These are phyloP conservation scores for Villa cingulata DNA, from an alignment of 2,888 invertebrate species.

Conservation along the genomic window DNA sequence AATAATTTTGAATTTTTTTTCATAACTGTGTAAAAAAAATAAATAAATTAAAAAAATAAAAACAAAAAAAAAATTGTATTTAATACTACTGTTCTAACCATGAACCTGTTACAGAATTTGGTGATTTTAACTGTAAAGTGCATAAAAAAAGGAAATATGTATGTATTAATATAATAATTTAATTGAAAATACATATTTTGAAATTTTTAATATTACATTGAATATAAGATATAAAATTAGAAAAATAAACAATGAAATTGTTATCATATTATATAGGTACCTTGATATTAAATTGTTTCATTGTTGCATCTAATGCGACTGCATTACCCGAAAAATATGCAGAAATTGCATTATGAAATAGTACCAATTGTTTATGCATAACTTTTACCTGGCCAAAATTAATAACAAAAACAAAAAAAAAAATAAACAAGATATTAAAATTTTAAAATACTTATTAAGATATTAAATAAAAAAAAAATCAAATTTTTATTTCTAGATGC, in stretches of 20 bases:
- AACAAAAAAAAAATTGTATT: too few relatives aligned
- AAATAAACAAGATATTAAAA: too few relatives aligned
- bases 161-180: not conserved
- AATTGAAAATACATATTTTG: too few relatives aligned
- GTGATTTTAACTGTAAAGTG: slow-evolving; percentile 44
- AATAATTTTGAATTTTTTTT: too few relatives aligned
- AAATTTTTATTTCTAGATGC: too few relatives aligned
- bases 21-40: too few relatives aligned
- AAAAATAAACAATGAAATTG: not conserved
- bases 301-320: slow-evolving; percentile 78
- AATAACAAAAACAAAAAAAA: too few relatives aligned
- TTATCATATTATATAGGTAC: slow-evolving; percentile 34
- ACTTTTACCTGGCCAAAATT: slow-evolving; percentile 82
- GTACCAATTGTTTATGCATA: slow-evolving; percentile 92
- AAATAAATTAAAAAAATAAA: too few relatives aligned
- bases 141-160: slow-evolving; percentile 5
- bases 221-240: too few relatives aligned
- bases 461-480: too few relatives aligned
- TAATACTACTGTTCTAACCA: slow-evolving; percentile 61
- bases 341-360: slow-evolving; percentile 93
- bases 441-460: too few relatives aligned
- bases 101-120: slow-evolving; percentile 61
- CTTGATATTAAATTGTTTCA: slow-evolving; percentile 91
- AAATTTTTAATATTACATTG: too few relatives aligned
- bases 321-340: slow-evolving; percentile 97